Conservation (phyloP, 2,113 vertebrate genomes). For the Petrocephalus microphthalmus region DNA sequence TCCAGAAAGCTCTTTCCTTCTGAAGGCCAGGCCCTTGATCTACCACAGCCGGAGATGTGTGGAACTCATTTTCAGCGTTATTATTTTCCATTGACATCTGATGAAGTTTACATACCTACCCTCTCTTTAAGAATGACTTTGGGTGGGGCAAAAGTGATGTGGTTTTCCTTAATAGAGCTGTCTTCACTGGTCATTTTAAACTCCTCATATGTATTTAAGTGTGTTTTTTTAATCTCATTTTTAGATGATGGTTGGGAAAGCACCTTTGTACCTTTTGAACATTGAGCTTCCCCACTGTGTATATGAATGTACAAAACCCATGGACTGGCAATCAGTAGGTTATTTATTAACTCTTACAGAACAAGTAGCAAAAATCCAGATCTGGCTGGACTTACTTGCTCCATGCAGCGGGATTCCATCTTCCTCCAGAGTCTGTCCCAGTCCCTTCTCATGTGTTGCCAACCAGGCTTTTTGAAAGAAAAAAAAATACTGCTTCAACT, state of each 20-base stretch:
- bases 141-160: background rate
- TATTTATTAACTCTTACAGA: background rate
- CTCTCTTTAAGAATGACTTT: background rate
- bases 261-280: background rate
- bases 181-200: background rate
- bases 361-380: background rate
- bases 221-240: background rate
- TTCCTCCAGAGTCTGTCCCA: background rate
- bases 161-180: background rate
- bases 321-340: background rate
- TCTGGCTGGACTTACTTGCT: background rate
- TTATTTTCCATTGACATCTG: background rate
- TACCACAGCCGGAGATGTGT: background rate
- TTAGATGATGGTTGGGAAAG: background rate
- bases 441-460: background rate
- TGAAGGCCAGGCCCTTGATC: background rate
- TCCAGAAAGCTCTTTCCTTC: background rate
- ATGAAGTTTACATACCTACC: constrained; percentile 13
- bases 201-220: background rate
- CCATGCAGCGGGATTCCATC: background rate
- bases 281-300: background rate
- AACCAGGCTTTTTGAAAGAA: background rate
- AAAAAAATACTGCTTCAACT: constrained; percentile 9
- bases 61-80: background rate
- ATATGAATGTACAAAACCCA: background rate